phyloP scores from a whole-genome alignment of 2,113 vertebrate species.

The Xiphorhynchus elegans region DNA sequence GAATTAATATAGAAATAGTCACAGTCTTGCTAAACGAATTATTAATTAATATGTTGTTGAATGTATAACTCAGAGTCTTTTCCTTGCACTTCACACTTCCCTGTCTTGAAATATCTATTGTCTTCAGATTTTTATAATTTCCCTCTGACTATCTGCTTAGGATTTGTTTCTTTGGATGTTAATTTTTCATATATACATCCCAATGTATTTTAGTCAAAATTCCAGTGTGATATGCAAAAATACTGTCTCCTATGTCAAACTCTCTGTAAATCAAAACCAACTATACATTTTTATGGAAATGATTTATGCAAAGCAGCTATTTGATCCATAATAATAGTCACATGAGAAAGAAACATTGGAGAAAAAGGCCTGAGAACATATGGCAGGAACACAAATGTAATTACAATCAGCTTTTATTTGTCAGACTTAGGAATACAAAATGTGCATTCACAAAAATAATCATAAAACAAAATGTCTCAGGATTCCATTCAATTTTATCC shows the following conservation, averaged over 20 bases:
- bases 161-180: not conserved
- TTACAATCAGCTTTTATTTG: conserved; percentile 47
- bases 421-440: conserved; percentile 7
- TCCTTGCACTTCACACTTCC: not conserved
- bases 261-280: not conserved
- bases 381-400: conserved; percentile 22
- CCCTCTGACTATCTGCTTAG: not conserved
- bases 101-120: not conserved
- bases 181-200: not conserved
- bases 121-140: not conserved
- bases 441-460: conserved; percentile 1
- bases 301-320: not conserved
- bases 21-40: not conserved
- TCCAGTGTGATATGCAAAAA: not conserved
- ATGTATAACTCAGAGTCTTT: not conserved
- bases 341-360: conserved; percentile 8
- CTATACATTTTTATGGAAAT: conserved; percentile 4
- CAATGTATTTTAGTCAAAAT: not conserved
- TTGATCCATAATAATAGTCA: not conserved
- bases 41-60: not conserved
- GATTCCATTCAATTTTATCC: not conserved
- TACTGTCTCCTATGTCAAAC: not conserved
- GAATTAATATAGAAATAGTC: not conserved
- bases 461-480: not conserved
- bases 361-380: not conserved